Percentiles rank a stretch among this genome's conserved stretches.
phyloP scores from a whole-genome alignment of 2,113 vertebrate species.

The Benthochromis sp. region DNA sequence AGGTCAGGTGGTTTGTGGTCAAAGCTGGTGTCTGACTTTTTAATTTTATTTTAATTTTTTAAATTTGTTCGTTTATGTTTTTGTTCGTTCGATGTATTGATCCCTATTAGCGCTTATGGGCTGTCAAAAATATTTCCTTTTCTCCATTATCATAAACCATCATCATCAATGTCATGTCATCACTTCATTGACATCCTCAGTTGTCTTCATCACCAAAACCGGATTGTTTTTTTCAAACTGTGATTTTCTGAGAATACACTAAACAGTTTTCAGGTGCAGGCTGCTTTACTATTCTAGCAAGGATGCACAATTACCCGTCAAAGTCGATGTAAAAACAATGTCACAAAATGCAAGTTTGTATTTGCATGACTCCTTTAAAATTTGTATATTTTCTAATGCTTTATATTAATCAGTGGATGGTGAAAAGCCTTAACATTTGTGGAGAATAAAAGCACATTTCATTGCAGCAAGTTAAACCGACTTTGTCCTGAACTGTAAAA shows the following conservation, averaged over 20 bases:
- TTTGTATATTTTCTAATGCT: not conserved
- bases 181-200: not conserved
- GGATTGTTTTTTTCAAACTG: not conserved
- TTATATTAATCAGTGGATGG: not conserved
- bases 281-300: not conserved
- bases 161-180: conserved; percentile 22
- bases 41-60: not conserved
- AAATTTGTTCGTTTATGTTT: not conserved
- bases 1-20: not conserved
- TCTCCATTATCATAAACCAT: conserved; percentile 3
- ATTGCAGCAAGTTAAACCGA: not conserved
- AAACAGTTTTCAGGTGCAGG: not conserved
- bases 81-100: not conserved
- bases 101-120: not conserved
- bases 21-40: not conserved
- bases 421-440: not conserved
- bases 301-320: not conserved
- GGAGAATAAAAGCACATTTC: not conserved
- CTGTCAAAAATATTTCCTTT: not conserved
- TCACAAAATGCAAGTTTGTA: not conserved
- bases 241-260: not conserved
- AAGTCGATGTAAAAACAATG: not conserved
- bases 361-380: not conserved
- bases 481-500: not conserved
- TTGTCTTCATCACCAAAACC: not conserved